Percentiles rank a stretch among this genome's conserved stretches.
Evolutionary conservation across 2,113 vertebrate species (phyloP).

Genomic region (cat (Felis catus)): F.catus_Fca126_mat1.0 CM031423.1:18923001-18923500

Average conservation of each 20-base stretch:
- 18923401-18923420: not conserved
- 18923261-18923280: too few species aligned
- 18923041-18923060: too few species aligned
- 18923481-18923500: not conserved
- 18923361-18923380: too few species aligned
- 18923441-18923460: not conserved
- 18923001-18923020: too few species aligned
- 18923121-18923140: not conserved
- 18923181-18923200: not conserved
- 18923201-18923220: too few species aligned
- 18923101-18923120: not conserved
- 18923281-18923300: too few species aligned
- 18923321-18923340: too few species aligned
- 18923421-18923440: not conserved
- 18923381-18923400: not conserved
- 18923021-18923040: too few species aligned
- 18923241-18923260: too few species aligned
- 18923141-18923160: not conserved
- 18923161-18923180: not conserved
- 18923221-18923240: too few species aligned
- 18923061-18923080: not conserved
- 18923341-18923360: too few species aligned
- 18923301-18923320: too few species aligned
- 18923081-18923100: not conserved
- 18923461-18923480: not conserved